phyloP scores from a whole-genome alignment of 2,888 invertebrate species.

The Seira musarum region DNA sequence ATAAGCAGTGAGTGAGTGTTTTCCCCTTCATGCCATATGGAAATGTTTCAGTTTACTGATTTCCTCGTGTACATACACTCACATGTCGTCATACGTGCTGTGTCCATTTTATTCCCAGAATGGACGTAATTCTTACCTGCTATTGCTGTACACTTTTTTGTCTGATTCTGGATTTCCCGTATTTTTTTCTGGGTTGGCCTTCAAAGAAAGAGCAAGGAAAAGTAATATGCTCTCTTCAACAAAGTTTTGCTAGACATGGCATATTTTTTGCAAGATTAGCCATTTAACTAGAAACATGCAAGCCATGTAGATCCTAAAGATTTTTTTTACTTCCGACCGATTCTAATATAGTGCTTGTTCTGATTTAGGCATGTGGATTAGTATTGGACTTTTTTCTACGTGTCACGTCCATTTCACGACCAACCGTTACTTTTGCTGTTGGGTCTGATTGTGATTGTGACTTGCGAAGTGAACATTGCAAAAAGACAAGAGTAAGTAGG shows the following conservation, averaged over 20 bases:
- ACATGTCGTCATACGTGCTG: neutral
- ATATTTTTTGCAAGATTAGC: neutral
- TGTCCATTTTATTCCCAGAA: neutral
- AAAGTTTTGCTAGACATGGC: neutral
- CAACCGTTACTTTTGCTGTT: neutral
- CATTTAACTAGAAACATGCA: neutral
- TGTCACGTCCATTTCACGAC: neutral
- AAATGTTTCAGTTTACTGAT: conserved; percentile 28
- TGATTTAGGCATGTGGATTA: neutral
- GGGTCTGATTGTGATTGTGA: no score
- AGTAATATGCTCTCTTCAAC: neutral
- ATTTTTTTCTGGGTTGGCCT: neutral
- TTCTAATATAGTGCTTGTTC: neutral
- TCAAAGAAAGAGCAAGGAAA: neutral
- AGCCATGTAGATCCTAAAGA: neutral
- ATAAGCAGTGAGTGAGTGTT: conserved; percentile 2
- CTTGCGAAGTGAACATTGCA: no score
- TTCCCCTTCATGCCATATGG: conserved; percentile 35
- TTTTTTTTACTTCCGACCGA: neutral
- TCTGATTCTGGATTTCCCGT: neutral
- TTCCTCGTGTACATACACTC: neutral
- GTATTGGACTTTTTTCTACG: no score
- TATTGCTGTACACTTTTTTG: neutral
- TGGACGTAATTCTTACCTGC: neutral
- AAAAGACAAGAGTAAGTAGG: neutral